A percentile compares a stretch with the other conserved stretches of the same genome.
These are phyloP conservation scores for Poeciliopsis paucimaculata DNA, from an alignment of 2,797 vertebrate genomes.

Conservation along the genomic window DNA sequence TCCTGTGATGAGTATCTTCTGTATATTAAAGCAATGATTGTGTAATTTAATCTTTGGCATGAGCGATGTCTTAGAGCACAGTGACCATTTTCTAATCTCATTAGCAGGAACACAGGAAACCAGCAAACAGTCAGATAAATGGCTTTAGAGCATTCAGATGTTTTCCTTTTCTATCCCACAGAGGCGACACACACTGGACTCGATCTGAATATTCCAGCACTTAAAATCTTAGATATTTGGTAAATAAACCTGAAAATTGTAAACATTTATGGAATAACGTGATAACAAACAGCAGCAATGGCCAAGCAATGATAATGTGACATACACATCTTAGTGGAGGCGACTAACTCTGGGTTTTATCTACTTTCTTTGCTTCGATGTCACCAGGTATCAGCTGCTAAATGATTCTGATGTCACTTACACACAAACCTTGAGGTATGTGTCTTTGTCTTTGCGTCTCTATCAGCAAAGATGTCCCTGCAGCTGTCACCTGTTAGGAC, in stretches of 20 bases:
- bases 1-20: slow-evolving; percentile 1
- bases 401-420: slow-evolving; percentile 39
- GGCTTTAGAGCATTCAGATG: not conserved
- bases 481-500: slow-evolving; percentile 45
- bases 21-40: not conserved
- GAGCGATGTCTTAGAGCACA: slow-evolving; percentile 20
- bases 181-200: not conserved
- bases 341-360: not conserved
- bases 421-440: slow-evolving; percentile 7
- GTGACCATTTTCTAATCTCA: slow-evolving; percentile 40
- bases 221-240: not conserved
- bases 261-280: not conserved
- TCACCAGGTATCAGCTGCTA: slow-evolving; percentile 36
- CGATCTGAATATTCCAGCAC: not conserved
- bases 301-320: not conserved
- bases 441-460: slow-evolving; percentile 1
- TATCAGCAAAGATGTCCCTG: slow-evolving; percentile 21
- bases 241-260: no score
- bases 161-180: not conserved
- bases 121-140: slow-evolving; percentile 1
- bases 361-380: not conserved
- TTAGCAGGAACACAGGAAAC: slow-evolving; percentile 16
- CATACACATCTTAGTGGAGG: not conserved
- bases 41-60: slow-evolving; percentile 29
- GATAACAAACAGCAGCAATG: not conserved